Base-by-base conservation (phyloP, 2,888 invertebrate genomes). In the Agrotis ipsilon region DNA sequence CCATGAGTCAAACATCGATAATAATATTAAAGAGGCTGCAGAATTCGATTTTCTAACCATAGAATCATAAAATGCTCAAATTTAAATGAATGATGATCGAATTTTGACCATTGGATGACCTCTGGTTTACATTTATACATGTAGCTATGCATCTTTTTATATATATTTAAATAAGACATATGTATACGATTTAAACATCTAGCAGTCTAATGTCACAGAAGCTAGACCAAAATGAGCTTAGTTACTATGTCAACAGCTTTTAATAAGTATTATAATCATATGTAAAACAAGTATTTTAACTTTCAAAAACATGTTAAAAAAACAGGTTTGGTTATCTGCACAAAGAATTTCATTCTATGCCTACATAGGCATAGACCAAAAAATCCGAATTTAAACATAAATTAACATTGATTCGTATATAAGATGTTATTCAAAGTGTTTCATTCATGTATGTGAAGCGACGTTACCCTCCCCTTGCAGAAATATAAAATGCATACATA, bases 231-330 rank as follows among this genome's bases (percentile, higher is more conserved):
- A n/a, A 19, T 57, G 67, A 54, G 55, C 51, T 32, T 49, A 62
- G 5, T 27, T 4, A 13, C 27, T 19, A 1, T 60, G 24, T 21
- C 24, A 66, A 57, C 19, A 16, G 19, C 55, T 43, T 58, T 54
- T 49, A 55, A 9, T 61, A 55, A 39, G 11, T 39, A 55, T 32
- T 32, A 11, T 55, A 82, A 79, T 73, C 3, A 59, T 45, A 76
- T 73, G 72, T 69, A 80, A 77, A 60, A 59, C 46, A 27, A 63
- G 46, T 57, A 70, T 11, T 64, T 55, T 64, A 60, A 68, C 81
- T 78, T 78, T 79, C 75, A 70, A 75, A 80, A 67, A 51, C 32
- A 43, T 55, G 55, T 66, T 24, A 63, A 71, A 62, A n/a, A 46
- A 60, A 62, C 51, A 19, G 11, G 59, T 63, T 75, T 1, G 55